Percentiles rank a stretch among this genome's conserved stretches.
Evolutionary conservation across 1,140 invertebrate genomes (phyloP).

Genomic region (Venustaconcha ellipsiformis): DNA sequence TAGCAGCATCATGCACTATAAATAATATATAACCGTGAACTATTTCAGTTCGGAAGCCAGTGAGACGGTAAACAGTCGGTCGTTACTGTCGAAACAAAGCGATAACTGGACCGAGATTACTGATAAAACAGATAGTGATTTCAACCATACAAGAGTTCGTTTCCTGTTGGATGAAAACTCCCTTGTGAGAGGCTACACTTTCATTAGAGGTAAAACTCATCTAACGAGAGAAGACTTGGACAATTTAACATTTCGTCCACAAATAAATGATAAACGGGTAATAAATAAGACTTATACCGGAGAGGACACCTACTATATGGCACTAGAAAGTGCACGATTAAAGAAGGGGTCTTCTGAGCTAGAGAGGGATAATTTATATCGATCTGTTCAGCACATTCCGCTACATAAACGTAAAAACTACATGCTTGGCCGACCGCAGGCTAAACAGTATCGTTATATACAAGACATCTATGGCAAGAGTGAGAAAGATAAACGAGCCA

Average conservation of each 20-base stretch:
- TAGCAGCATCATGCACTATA: no score
- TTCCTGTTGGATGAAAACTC: no score
- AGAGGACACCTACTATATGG: constrained; percentile 16
- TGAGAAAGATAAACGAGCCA: constrained; percentile 34
- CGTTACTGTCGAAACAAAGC: no score
- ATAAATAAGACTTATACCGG: constrained; percentile 31
- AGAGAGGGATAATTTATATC: constrained; percentile 14
- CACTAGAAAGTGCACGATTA: neutral
- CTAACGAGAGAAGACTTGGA: no score
- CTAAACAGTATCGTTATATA: constrained; percentile 38
- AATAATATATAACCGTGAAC: no score
- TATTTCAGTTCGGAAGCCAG: no score
- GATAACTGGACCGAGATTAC: no score
- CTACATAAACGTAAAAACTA: constrained; percentile 18
- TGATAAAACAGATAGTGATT: no score
- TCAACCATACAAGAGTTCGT: no score
- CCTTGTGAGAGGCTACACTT: no score
- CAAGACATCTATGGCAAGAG: constrained; percentile 40
- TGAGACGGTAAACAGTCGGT: no score
- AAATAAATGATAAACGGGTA: constrained; percentile 13
- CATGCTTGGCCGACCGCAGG: constrained; percentile 32
- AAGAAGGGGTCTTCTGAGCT: constrained; percentile 5
- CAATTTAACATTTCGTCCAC: constrained; percentile 25
- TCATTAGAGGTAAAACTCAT: no score
- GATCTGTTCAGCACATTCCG: constrained; percentile 7